Percentiles rank a stretch among this genome's conserved stretches.
phyloP scores from a whole-genome alignment of 2,113 vertebrate species.

The Mormyrus lacerda region DNA sequence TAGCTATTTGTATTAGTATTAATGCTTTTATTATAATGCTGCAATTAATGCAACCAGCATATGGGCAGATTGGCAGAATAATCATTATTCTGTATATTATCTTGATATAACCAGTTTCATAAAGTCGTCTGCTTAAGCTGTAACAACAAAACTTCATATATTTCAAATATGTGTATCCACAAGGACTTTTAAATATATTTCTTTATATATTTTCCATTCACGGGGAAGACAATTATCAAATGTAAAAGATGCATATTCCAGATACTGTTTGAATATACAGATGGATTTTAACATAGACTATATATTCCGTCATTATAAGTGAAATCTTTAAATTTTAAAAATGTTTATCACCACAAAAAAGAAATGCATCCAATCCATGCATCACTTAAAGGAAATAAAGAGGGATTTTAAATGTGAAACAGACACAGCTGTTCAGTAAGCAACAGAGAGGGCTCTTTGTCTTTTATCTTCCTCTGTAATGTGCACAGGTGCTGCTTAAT shows the following conservation, averaged over 20 bases:
- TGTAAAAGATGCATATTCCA: not conserved
- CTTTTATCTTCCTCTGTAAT: slow-evolving; percentile 59
- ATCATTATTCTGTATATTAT: not conserved
- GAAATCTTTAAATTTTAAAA: not conserved
- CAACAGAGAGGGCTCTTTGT: slow-evolving; percentile 39
- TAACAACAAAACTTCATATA: not conserved
- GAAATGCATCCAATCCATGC: slow-evolving; percentile 23
- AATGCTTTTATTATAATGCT: no score
- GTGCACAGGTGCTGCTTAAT: slow-evolving; percentile 69
- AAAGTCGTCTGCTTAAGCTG: not conserved
- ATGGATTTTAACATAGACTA: not conserved
- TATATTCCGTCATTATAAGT: not conserved
- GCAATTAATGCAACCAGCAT: not conserved
- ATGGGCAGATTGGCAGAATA: not conserved
- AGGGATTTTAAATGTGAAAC: slow-evolving; percentile 34
- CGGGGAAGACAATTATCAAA: not conserved
- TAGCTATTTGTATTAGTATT: not conserved
- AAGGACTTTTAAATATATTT: not conserved
- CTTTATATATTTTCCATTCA: not conserved
- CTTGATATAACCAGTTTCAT: not conserved
- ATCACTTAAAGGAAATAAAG: slow-evolving; percentile 37
- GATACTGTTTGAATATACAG: not conserved
- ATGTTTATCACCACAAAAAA: not conserved
- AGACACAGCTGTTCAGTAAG: slow-evolving; percentile 65
- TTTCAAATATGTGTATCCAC: not conserved